Conservation (phyloP, 2,113 vertebrate species). For the Baryphthengus martii region DNA sequence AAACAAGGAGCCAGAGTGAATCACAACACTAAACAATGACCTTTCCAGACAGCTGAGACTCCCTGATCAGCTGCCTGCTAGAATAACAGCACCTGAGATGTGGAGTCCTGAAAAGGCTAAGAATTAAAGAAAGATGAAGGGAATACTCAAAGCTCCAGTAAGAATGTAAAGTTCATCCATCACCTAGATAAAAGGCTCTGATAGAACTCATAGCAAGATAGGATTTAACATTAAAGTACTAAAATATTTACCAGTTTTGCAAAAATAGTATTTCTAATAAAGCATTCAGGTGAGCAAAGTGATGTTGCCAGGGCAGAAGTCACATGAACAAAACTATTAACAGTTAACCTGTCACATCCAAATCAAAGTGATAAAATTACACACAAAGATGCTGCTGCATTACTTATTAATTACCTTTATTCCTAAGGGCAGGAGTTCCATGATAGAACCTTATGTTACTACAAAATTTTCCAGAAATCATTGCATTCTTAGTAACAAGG, state of each 20-base stretch:
- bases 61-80: not conserved
- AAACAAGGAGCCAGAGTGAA: not conserved
- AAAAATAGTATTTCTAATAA: constrained; percentile 22
- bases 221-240: not conserved
- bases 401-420: not conserved
- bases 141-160: not conserved
- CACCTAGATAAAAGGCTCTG: not conserved
- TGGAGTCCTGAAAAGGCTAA: not conserved
- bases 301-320: not conserved
- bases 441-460: not conserved
- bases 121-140: not conserved
- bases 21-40: not conserved
- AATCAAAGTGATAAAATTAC: not conserved
- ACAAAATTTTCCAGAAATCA: not conserved
- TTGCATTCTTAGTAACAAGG: not conserved
- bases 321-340: not conserved
- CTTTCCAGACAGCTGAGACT: not conserved
- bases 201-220: not conserved
- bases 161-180: not conserved
- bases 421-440: not conserved
- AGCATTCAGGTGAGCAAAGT: constrained; percentile 3
- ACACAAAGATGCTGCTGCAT: not conserved
- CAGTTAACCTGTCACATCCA: not conserved
- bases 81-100: not conserved
- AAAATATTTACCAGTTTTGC: constrained; percentile 24